Evolutionary conservation across 2,113 vertebrate species (phyloP), one percentile per base, ranked within the genome.

Genomic region (Notothenia rossii): DNA sequence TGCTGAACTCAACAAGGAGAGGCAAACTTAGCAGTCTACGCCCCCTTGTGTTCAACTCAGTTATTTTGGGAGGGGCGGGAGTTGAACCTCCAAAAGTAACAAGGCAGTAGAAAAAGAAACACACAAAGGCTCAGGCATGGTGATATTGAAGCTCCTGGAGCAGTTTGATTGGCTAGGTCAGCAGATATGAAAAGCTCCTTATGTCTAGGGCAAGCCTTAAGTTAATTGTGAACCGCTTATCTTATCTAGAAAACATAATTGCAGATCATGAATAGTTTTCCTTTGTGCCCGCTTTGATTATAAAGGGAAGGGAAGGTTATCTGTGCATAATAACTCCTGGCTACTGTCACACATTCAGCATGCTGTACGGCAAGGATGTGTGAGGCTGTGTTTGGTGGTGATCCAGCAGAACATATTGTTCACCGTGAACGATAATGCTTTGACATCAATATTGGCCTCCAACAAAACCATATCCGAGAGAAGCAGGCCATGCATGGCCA

Each of bases 41-140:
- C 94, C 94, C 94, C 92, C 95, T 94, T 89, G 94, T 94, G 95
- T 91, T 89, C 90, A 87, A 84, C 68, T 55, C 10, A 29, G 70
- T 54, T 81, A 49, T 72, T 64, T 59, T 79, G 65, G 61, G 11
- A 22, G 50, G 25, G 64, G 68, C 11, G 15, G 17, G 75, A 73
- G 77, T 36, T 65, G 84, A 63, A 73, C 61, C 45, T 74, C 79
- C 79, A 3, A 53, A 58, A 45, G 72, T 11, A 73, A 69, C 79
- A 80, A 75, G 68, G 62, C 48, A 77, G 56, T 11, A 12, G 53
- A 70, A 50, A 68, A 7, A 58, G 20, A 83, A 60, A 67, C 40
- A 85, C 85, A 81, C 53, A 88, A 85, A 85, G 81, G 65, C 75
- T 55, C 79, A 55, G 58, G 22, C 59, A 46, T 61, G 61, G 72